Conservation (phyloP, 2,888 invertebrate species). For the Himalopsyche kuldschensis region DNA sequence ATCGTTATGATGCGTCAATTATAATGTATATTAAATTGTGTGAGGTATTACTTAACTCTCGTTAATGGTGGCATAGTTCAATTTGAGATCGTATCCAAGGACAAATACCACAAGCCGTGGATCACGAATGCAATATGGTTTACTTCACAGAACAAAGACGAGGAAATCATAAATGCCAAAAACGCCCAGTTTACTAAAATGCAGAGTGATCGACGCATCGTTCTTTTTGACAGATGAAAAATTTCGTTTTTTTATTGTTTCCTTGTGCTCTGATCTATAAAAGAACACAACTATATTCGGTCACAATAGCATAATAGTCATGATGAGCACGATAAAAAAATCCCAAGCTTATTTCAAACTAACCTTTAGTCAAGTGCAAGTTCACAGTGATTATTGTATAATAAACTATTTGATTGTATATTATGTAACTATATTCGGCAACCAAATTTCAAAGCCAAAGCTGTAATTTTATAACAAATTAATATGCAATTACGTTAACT, state of each 20-base stretch:
- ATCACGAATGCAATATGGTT: conserved; percentile 15
- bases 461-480: not conserved
- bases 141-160: conserved; percentile 20
- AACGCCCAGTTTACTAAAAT: conserved; percentile 2
- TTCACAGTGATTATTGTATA: not conserved
- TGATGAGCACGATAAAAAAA: not conserved
- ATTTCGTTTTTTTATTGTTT: not conserved
- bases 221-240: not conserved
- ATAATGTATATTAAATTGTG: not conserved
- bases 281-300: not conserved
- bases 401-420: not conserved
- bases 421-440: not conserved
- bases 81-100: conserved; percentile 8
- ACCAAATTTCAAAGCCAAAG: not conserved
- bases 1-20: not conserved
- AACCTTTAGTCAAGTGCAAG: not conserved
- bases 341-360: not conserved
- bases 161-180: conserved; percentile 18
- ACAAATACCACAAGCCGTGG: not conserved
- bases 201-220: not conserved
- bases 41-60: not conserved
- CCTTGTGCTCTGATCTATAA: not conserved
- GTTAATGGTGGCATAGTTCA: not conserved
- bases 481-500: not conserved
- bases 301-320: not conserved